Conservation (phyloP, 92 coral and sea anemone genomes). For the Zoanthus sociatus region DNA sequence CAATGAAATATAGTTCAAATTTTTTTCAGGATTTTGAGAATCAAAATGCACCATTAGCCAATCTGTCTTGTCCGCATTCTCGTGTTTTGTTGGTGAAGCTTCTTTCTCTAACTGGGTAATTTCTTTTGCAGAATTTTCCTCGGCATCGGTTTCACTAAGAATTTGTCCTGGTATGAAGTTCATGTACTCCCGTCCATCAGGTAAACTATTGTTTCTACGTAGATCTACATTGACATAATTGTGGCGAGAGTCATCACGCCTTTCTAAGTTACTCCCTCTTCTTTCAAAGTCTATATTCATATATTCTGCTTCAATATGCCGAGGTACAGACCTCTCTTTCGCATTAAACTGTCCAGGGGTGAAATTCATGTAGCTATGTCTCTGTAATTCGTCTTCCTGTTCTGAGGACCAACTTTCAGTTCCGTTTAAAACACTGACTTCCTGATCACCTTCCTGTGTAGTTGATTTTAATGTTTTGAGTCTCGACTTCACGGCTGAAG, state of each 20-base stretch:
- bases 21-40: neutral
- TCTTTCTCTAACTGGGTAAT: neutral
- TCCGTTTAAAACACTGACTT: constrained; percentile 5
- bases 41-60: constrained; percentile 4
- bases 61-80: neutral
- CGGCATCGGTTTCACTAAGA: neutral
- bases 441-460: neutral
- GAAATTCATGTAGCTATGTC: constrained; percentile 64
- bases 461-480: neutral
- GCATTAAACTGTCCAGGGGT: constrained; percentile 50
- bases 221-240: constrained; percentile 72
- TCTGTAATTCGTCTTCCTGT: neutral
- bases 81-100: neutral
- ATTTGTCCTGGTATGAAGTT: constrained; percentile 62
- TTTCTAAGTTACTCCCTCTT: constrained; percentile 30
- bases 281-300: constrained; percentile 63
- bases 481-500: constrained; percentile 1
- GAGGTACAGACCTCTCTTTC: constrained; percentile 41
- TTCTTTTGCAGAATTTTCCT: constrained; percentile 2
- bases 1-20: constrained; percentile 35
- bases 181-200: constrained; percentile 71
- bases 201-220: constrained; percentile 51
- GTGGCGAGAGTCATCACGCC: constrained; percentile 39
- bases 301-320: constrained; percentile 49
- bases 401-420: neutral